Base-by-base conservation (phyloP, 2,113 vertebrate species). In the Cryptomyrus ogoouensis region DNA sequence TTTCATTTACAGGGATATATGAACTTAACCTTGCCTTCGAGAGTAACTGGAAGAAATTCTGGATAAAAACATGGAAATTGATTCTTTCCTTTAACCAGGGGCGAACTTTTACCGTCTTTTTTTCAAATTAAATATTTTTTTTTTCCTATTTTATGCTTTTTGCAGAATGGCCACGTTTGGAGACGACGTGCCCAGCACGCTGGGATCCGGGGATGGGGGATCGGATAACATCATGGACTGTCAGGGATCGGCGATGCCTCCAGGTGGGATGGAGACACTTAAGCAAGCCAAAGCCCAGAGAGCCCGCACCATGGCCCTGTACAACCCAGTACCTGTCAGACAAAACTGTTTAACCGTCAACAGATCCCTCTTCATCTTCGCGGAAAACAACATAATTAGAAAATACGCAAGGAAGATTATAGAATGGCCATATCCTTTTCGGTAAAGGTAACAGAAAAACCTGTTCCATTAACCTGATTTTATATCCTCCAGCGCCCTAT, bases 341-440 rank as follows among this genome's bases (percentile, higher is more conserved):
- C 97, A 98, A 94, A 99, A 99, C 97, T 99, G 98, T 95, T 97
- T 99, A 96, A 99, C 98, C 50, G 97, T 99, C 95, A 99, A 99
- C 97, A 97, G 98, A 97, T 98, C 98, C 10, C 96, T 99, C 89
- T 99, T 99, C 93, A 97, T 99, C 93, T 99, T 99, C 91, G 97
- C 98, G 89, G 98, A 99, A 96, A 97, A 99, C 94, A 99, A 99
- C 94, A 94, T 98, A 91, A 96, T 99, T 89, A 97, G 98, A 95
- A 99, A 97, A 96, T 98, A 97, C 0, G 98, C 98, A 66, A 96
- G 97, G 95, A 97, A 97, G 94, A 96, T 99, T 93, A 98, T 98
- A 93, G 98, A 99, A 91, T 99, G 98, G 98, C 98, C 98, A 99
- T 99, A 99, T 99, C 98, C 98, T 99, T 99, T 95, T 94, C 27